Evolutionary conservation across 2,797 vertebrate species (phyloP).

Genomic region (Neoniphon sammara): DNA sequence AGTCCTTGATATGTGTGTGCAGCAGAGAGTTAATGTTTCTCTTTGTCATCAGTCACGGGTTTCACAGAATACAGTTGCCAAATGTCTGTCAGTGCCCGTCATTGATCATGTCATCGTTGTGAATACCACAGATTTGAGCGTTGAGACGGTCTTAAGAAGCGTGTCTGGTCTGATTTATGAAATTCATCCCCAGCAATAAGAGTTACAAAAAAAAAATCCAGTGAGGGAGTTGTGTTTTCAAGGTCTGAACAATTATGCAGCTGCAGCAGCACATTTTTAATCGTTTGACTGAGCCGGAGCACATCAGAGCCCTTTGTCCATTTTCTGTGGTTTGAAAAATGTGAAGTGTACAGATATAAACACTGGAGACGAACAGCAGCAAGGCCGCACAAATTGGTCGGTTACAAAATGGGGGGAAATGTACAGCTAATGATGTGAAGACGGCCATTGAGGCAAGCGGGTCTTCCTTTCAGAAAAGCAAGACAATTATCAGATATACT

Average conservation of each 20-base stretch:
- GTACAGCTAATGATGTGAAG: conserved; percentile 13
- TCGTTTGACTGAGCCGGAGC: neutral
- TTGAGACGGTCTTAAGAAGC: neutral
- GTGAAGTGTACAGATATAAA: conserved; percentile 8
- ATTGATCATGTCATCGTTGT: conserved; percentile 2
- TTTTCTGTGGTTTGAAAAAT: conserved; percentile 13
- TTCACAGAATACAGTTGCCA: neutral
- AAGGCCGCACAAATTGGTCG: conserved; percentile 3
- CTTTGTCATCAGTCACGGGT: conserved; percentile 2
- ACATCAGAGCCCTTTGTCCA: conserved; percentile 1
- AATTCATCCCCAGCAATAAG: conserved; percentile 14
- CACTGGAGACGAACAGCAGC: conserved; percentile 10
- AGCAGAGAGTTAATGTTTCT: neutral
- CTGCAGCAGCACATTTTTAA: conserved; percentile 8
- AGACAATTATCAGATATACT: conserved; percentile 11
- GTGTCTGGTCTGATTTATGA: conserved; percentile 45
- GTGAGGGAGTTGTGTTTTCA: neutral
- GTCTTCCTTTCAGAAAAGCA: conserved; percentile 1
- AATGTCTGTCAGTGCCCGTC: neutral
- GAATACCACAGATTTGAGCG: conserved; percentile 11
- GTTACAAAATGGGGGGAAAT: conserved; percentile 29
- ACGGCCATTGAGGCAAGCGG: neutral
- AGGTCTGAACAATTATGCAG: conserved; percentile 19
- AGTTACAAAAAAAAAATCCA: conserved; percentile 20
- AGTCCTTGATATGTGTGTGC: neutral